Base-by-base conservation (phyloP, 2,888 invertebrate genomes). In the Coronaproctus castanopsis region DNA sequence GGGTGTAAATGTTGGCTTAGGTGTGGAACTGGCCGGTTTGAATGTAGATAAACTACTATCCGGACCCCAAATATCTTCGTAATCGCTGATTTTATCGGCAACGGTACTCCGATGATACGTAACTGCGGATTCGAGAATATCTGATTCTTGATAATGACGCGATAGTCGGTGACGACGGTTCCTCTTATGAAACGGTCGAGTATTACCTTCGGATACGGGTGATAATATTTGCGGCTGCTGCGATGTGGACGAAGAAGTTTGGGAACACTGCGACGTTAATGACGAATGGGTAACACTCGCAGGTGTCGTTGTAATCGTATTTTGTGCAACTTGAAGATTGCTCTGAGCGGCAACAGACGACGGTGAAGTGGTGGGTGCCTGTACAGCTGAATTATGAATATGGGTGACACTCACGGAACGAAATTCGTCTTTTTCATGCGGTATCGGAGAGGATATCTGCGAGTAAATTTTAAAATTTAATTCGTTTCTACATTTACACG, bases 41-140 rank as follows among this genome's bases (percentile, higher is more conserved):
- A 70, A 70, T 3, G 69, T 70, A 8, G 66, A 64, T 60, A 69
- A 59, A 53, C 67, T 63, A 3, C 63, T 64, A 63, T 81, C 80
- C 58, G 81, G 80, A 63, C 84, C 81, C 92, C 93, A 93, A 66
- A 93, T 83, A 70, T 93, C 93, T 74, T 93, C 93, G 70, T 93
- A 93, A 72, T 93, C 93, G 67, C 91, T 91, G 54, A 87, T 83
- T 75, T 92, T 92, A 70, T 93, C 93, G 63, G 87, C 85, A 36
- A 92, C 77, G 1, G 86, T 85, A 71, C 90, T 90, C 66, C 86
- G 78, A 70, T 86, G 90, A 69, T 90, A 90, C 57, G 83, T 77
- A 63, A 82, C 82, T 36, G 84, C 84, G 58, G 87, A 86, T 71
- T 88, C 88, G 64, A 88, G 74, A 62, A 88, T 87, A 69, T 88